Conservation (phyloP, 2,888 invertebrate genomes). For the Liodrosophila aerea region DNA sequence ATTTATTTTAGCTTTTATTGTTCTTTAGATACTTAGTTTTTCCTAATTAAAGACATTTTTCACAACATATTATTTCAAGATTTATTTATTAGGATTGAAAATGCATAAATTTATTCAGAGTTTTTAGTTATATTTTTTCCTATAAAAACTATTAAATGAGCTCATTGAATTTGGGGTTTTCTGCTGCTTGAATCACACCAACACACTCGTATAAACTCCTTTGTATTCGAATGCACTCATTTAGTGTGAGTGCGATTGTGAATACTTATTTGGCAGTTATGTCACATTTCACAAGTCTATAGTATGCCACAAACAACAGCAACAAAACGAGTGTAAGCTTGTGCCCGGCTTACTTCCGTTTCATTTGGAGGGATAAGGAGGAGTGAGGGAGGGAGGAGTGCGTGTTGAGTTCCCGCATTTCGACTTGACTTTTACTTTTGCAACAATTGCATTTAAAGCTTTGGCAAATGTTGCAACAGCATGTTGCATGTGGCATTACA, state of each 20-base stretch:
- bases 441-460: constrained; percentile 42
- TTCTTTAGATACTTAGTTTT: no score
- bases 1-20: no score
- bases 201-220: no score
- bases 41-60: no score
- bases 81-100: no score
- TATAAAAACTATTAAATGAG: constrained; percentile 37
- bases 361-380: no score
- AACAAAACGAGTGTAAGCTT: constrained; percentile 24
- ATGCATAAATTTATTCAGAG: no score
- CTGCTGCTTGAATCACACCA: constrained; percentile 50
- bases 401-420: constrained; percentile 28
- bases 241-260: not conserved
- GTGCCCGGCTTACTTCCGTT: constrained; percentile 47
- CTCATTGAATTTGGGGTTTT: constrained; percentile 55
- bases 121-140: no score
- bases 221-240: no score
- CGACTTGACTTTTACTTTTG: constrained; percentile 66
- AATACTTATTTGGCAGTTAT: constrained; percentile 33
- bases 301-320: constrained; percentile 28
- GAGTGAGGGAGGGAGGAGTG: no score
- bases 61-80: no score
- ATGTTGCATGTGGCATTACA: constrained; percentile 63
- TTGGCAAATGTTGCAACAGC: constrained; percentile 42
- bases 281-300: constrained; percentile 34